These are phyloP conservation scores for Drosophila dives DNA, from an alignment of 2,888 invertebrate species.

Conservation along the genomic window DNA sequence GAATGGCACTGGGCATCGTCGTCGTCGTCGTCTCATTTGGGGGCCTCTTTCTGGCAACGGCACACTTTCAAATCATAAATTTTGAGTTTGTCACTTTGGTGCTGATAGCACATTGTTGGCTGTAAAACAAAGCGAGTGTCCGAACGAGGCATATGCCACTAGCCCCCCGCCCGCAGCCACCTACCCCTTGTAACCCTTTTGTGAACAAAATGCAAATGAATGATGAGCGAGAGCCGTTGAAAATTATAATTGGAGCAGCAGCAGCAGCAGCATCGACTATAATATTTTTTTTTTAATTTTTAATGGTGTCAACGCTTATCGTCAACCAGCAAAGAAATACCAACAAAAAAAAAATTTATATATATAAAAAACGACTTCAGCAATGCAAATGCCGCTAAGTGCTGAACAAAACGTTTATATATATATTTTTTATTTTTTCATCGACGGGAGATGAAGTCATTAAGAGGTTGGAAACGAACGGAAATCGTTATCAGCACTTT, in stretches of 20 bases:
- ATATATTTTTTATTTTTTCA: background rate
- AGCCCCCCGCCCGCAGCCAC: background rate
- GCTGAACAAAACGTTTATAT: slow-evolving; percentile 65
- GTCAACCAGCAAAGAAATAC: slow-evolving; percentile 41
- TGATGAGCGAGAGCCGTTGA: slow-evolving; percentile 63
- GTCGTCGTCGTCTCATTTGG: slow-evolving; percentile 9
- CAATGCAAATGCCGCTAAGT: slow-evolving; percentile 70
- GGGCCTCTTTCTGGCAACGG: slow-evolving; percentile 42
- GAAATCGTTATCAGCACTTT: slow-evolving; percentile 81
- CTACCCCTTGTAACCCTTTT: slow-evolving; percentile 12
- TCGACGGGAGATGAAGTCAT: slow-evolving; percentile 70
- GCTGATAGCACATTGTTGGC: slow-evolving; percentile 56
- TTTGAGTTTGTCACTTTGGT: slow-evolving; percentile 74
- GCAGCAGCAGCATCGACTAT: slow-evolving; percentile 29
- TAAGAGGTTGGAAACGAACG: slow-evolving; percentile 57
- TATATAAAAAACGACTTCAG: slow-evolving; percentile 21
- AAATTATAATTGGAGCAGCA: slow-evolving; percentile 77
- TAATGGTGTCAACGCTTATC: slow-evolving; percentile 80
- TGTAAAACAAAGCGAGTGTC: slow-evolving; percentile 56
- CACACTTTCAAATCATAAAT: slow-evolving; percentile 80
- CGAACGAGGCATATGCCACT: slow-evolving; percentile 11
- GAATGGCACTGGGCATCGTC: slow-evolving; percentile 24
- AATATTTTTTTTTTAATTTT: slow-evolving; percentile 55
- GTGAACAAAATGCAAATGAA: slow-evolving; percentile 69
- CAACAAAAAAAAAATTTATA: slow-evolving; percentile 18